Conservation (phyloP, 2,888 invertebrate genomes). For the Trachelus tabidus region DNA sequence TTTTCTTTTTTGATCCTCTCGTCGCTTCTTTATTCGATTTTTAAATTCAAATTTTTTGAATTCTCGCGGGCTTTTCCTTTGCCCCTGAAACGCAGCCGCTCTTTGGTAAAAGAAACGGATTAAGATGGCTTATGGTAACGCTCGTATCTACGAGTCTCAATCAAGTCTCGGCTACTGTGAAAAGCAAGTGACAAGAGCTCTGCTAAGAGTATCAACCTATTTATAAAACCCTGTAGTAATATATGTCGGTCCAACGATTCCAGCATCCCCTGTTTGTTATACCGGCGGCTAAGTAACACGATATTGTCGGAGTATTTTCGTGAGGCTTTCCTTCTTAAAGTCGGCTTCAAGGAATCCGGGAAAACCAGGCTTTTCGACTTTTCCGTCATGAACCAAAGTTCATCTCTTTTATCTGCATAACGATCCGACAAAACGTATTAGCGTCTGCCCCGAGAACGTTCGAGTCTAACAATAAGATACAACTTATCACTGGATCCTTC, state of each 20-base stretch:
- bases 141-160: not conserved
- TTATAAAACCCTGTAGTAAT: constrained; percentile 22
- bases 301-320: constrained; percentile 24
- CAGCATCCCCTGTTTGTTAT: constrained; percentile 18
- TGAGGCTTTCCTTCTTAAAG: constrained; percentile 8
- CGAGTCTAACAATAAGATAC: not conserved
- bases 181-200: constrained; percentile 9
- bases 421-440: not conserved
- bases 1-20: not conserved
- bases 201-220: constrained; percentile 13
- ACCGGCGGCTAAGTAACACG: constrained; percentile 16
- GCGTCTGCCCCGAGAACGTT: not conserved
- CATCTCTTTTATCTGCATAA: not conserved
- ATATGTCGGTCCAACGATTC: constrained; percentile 16
- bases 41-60: not conserved
- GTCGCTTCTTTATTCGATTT: not conserved
- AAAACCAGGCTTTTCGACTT: not conserved
- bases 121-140: not conserved
- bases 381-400: constrained; percentile 3
- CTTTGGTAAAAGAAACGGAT: not conserved
- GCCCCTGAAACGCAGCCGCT: not conserved
- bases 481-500: not conserved
- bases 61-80: not conserved
- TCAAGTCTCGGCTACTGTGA: not conserved
- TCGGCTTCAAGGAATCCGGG: constrained; percentile 7